Conservation (phyloP, 2,888 invertebrate genomes). For the Glyphotaelius pellucidus region DNA sequence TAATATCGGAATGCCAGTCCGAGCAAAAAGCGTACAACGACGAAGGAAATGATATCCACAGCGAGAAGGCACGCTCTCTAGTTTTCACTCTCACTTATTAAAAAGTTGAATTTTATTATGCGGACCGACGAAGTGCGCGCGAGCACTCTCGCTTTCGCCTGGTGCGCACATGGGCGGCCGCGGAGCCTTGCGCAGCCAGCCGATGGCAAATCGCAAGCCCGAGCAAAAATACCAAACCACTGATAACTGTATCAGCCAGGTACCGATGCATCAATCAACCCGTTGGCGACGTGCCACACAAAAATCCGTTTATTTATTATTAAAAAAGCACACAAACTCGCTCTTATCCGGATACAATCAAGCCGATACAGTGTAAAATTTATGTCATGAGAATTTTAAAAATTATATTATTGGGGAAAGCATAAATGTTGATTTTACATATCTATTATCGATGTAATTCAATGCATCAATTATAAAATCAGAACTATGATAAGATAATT, state of each 20-base stretch:
- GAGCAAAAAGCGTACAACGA: constrained; percentile 42
- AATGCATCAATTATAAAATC: background rate
- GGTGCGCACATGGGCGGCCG: constrained; percentile 52
- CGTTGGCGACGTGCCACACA: background rate
- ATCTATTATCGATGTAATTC: background rate
- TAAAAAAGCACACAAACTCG: background rate
- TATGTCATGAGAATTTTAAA: background rate
- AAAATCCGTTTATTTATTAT: background rate
- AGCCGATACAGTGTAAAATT: background rate
- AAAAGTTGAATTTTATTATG: constrained; percentile 64
- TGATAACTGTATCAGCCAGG: background rate
- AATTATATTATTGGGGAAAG: background rate
- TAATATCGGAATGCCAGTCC: constrained; percentile 39
- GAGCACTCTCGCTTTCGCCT: constrained; percentile 74
- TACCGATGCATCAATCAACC: background rate
- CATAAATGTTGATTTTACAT: background rate
- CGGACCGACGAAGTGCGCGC: constrained; percentile 71
- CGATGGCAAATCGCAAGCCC: constrained; percentile 40
- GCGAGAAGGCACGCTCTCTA: constrained; percentile 67
- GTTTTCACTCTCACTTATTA: constrained; percentile 66
- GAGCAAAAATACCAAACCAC: background rate
- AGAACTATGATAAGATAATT: background rate
- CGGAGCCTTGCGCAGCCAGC: background rate
- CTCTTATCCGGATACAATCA: background rate
- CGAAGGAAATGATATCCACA: constrained; percentile 40